Conservation (phyloP, 2,113 vertebrate genomes). For the Pristiophorus japonicus region DNA sequence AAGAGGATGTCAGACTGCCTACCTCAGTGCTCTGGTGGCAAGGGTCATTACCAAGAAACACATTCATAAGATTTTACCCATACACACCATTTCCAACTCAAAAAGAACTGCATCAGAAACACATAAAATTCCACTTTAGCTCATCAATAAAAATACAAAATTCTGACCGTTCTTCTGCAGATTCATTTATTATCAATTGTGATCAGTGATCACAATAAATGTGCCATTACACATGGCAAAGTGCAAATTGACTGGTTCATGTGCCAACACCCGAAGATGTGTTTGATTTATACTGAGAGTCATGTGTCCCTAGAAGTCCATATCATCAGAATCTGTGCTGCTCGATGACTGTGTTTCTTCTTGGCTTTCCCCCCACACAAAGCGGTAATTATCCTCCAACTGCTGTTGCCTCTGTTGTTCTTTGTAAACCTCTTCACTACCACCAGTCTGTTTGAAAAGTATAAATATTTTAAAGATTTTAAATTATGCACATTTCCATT, state of each 20-base stretch:
- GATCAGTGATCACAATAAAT: slow-evolving; percentile 20
- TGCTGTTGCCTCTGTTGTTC: slow-evolving; percentile 79
- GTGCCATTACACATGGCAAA: slow-evolving; percentile 29
- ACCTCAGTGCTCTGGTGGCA: background rate
- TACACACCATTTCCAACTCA: background rate
- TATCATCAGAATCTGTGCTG: slow-evolving; percentile 70
- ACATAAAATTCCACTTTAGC: background rate
- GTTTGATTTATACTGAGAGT: background rate
- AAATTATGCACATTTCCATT: background rate
- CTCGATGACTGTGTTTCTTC: slow-evolving; percentile 59
- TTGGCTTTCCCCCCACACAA: slow-evolving; percentile 72
- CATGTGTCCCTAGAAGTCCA: slow-evolving; percentile 67
- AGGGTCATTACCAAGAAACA: background rate
- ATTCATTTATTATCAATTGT: slow-evolving; percentile 23
- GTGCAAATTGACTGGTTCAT: slow-evolving; percentile 27
- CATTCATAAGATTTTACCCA: slow-evolving; percentile 8
- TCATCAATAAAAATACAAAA: slow-evolving; percentile 33
- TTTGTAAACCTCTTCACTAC: slow-evolving; percentile 78
- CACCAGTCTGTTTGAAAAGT: slow-evolving; percentile 65
- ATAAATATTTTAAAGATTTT: background rate
- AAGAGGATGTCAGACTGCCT: background rate
- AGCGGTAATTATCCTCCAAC: slow-evolving; percentile 80
- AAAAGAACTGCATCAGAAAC: background rate
- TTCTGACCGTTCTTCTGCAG: slow-evolving; percentile 31
- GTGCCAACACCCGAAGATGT: slow-evolving; percentile 41